Percentiles rank a stretch among this genome's conserved stretches.
These are phyloP conservation scores for Pyrgilauda ruficollis DNA, from an alignment of 2,113 vertebrate genomes.

Conservation along the genomic window DNA sequence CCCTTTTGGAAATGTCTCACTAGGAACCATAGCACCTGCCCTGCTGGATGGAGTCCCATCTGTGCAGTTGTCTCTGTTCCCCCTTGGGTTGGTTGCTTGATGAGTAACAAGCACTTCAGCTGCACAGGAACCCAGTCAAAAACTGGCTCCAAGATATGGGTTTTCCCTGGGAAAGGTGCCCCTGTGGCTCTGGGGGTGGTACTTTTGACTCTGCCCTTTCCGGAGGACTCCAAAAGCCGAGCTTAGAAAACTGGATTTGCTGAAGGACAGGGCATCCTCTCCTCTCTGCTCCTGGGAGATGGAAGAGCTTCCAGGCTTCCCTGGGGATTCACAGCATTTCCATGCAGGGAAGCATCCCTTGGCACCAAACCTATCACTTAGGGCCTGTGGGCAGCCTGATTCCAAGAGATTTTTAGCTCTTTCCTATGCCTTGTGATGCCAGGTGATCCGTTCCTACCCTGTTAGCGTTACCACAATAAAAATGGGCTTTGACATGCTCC, in stretches of 20 bases:
- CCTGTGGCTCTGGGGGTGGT: neutral
- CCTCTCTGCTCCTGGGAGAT: neutral
- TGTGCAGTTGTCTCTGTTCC: neutral
- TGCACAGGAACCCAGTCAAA: neutral
- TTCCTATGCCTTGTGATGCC: neutral
- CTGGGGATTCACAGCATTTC: accelerated
- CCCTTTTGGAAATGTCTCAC: neutral
- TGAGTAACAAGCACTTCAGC: neutral
- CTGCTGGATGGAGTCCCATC: neutral
- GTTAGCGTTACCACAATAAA: neutral
- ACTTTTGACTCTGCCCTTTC: neutral
- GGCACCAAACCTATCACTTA: accelerated
- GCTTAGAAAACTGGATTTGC: neutral
- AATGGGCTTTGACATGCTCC: neutral
- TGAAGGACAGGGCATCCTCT: neutral
- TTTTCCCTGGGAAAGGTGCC: neutral
- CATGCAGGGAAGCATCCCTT: accelerated
- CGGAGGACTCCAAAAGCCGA: neutral
- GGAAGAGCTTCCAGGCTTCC: neutral
- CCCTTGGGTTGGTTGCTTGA: neutral
- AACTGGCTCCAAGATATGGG: accelerated
- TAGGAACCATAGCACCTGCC: neutral
- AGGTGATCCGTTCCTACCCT: accelerated
- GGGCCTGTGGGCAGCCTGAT: neutral
- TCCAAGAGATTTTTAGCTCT: neutral